Conservation (phyloP, 2,888 invertebrate genomes). For the Podabrus alpinus region DNA sequence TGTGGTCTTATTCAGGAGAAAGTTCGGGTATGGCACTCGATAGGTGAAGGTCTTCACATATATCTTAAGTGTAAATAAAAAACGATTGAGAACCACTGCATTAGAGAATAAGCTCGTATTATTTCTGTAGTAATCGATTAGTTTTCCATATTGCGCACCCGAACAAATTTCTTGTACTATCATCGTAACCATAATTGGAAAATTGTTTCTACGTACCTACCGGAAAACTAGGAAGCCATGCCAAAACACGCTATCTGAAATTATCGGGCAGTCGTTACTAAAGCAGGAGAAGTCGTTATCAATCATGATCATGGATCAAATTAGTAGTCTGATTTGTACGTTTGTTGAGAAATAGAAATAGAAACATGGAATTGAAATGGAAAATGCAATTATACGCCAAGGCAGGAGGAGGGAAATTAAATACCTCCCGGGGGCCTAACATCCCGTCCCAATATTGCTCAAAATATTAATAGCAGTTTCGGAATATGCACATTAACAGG, state of each 20-base stretch:
- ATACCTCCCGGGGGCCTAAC: no score
- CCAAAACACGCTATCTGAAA: background rate
- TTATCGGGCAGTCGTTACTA: background rate
- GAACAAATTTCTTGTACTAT: background rate
- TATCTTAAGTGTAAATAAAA: no score
- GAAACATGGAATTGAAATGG: background rate
- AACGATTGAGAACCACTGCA: background rate
- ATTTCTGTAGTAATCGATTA: background rate
- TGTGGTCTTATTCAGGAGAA: no score
- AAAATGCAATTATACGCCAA: no score
- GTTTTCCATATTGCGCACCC: background rate
- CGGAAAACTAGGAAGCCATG: background rate
- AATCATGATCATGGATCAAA: no score
- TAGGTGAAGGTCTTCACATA: no score
- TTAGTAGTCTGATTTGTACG: no score
- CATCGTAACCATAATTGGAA: background rate
- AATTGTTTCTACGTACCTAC: background rate
- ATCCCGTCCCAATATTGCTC: no score
- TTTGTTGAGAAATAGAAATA: background rate
- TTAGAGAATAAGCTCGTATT: background rate
- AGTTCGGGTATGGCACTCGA: no score
- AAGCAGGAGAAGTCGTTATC: background rate
- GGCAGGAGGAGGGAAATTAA: no score
- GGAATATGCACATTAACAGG: no score
- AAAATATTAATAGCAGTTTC: no score